phyloP scores from a whole-genome alignment of 2,888 invertebrate species.

The Norana najaformis region DNA sequence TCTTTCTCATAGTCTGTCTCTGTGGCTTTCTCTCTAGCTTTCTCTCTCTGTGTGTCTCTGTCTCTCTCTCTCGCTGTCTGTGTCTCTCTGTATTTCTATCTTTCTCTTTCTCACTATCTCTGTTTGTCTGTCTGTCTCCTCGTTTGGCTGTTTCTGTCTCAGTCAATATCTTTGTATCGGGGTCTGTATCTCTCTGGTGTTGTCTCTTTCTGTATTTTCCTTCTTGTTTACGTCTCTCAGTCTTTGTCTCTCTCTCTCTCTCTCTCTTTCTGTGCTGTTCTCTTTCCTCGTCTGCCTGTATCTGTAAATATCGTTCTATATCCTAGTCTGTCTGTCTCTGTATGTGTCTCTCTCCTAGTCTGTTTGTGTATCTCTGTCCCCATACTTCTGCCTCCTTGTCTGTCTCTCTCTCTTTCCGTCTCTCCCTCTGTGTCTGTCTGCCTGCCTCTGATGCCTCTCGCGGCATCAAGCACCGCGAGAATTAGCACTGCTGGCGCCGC shows the following conservation, averaged over 20 bases:
- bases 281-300: neutral
- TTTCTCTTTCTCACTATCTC: neutral
- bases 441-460: no score
- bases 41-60: neutral
- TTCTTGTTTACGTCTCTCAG: no score
- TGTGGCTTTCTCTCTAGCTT: neutral
- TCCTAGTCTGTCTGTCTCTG: neutral
- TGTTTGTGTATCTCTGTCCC: neutral
- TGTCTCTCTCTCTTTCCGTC: neutral
- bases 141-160: neutral
- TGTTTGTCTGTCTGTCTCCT: neutral
- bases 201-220: neutral
- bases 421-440: neutral
- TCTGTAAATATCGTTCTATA: neutral
- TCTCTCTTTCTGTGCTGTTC: neutral
- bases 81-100: neutral
- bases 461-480: neutral
- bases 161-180: neutral
- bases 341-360: neutral
- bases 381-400: neutral
- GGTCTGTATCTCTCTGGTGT: neutral
- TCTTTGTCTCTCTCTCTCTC: neutral
- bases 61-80: neutral
- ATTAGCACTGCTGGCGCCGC: conserved; percentile 6
- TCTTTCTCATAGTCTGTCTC: neutral